A percentile compares a stretch with the other conserved stretches of the same genome.
Conservation (phyloP, 2,888 invertebrate species). For the Acrocera orbiculus region DNA sequence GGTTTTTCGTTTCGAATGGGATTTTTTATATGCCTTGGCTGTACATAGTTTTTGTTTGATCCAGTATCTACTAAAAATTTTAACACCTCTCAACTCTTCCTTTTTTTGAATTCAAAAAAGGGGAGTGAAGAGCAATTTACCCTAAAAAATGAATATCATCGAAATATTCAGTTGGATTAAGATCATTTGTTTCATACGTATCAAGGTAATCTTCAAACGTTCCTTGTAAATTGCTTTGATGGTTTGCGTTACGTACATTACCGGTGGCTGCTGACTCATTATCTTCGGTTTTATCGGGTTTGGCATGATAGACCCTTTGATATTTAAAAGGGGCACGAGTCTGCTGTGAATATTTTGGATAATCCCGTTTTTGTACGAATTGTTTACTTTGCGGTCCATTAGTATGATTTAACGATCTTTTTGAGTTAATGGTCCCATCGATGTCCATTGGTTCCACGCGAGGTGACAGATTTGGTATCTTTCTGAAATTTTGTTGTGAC, state of each 20-base stretch:
- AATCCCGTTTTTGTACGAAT: background rate
- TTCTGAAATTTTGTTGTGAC: background rate
- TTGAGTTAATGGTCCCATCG: conserved; percentile 5
- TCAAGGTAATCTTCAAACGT: too few relatives aligned
- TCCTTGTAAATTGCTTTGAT: too few relatives aligned
- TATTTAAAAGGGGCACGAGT: conserved; percentile 2
- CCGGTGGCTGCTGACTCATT: background rate
- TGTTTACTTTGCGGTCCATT: conserved; percentile 2
- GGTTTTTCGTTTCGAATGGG: conserved; percentile 8
- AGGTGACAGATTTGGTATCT: conserved; percentile 6
- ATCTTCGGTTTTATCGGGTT: background rate
- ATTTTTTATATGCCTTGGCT: conserved; percentile 7
- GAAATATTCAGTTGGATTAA: too few relatives aligned
- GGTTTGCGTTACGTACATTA: background rate
- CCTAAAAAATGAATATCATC: conserved; percentile 14
- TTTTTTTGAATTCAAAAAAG: conserved; percentile 9
- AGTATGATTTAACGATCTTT: conserved; percentile 9
- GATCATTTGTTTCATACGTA: too few relatives aligned
- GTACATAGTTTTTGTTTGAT: conserved; percentile 12
- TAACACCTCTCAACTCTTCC: conserved; percentile 11
- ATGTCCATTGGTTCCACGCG: conserved; percentile 10
- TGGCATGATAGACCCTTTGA: conserved; percentile 1
- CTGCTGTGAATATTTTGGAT: too few relatives aligned
- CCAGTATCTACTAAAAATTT: conserved; percentile 13
- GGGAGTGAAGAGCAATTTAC: conserved; percentile 12